Percentiles rank a stretch among this genome's conserved stretches.
phyloP scores from a whole-genome alignment of 1,140 invertebrate genomes.

The Lanistes nyassanus region DNA sequence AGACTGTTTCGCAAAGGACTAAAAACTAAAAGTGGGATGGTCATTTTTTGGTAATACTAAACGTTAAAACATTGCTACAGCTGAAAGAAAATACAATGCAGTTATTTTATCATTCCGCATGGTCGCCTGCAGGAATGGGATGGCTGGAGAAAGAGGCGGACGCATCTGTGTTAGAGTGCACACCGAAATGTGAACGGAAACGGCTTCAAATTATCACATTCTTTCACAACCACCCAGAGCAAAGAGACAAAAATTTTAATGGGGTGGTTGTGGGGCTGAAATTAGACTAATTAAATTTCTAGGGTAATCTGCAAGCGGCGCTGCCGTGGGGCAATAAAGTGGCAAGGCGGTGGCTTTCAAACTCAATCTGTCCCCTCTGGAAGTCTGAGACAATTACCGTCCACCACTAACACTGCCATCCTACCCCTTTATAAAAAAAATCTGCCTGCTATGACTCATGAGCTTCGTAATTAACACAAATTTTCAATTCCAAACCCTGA shows the following conservation, averaged over 20 bases:
- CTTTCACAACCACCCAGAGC: too few relatives aligned
- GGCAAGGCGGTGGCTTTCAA: not conserved
- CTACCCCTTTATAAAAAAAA: not conserved
- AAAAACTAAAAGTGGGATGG: too few relatives aligned
- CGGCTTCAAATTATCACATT: too few relatives aligned
- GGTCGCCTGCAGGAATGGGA: too few relatives aligned
- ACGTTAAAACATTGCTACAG: too few relatives aligned
- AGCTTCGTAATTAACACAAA: not conserved
- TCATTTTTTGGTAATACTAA: too few relatives aligned
- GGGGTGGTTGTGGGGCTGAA: not conserved
- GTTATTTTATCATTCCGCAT: too few relatives aligned
- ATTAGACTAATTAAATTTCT: slow-evolving; percentile 12
- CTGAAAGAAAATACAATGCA: too few relatives aligned
- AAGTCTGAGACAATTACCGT: not conserved
- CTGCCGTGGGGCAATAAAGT: not conserved
- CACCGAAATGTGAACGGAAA: too few relatives aligned
- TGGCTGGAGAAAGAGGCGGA: too few relatives aligned
- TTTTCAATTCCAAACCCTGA: slow-evolving; percentile 2
- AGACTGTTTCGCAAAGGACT: too few relatives aligned
- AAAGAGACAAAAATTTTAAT: slow-evolving; percentile 4
- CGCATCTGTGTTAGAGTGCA: too few relatives aligned
- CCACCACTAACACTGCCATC: not conserved
- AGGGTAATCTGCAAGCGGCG: slow-evolving; percentile 2
- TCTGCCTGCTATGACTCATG: not conserved
- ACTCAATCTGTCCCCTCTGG: not conserved